Evolutionary conservation across 1,140 invertebrate species (phyloP).

Genomic region (Yoshiicerus persimilis): DNA sequence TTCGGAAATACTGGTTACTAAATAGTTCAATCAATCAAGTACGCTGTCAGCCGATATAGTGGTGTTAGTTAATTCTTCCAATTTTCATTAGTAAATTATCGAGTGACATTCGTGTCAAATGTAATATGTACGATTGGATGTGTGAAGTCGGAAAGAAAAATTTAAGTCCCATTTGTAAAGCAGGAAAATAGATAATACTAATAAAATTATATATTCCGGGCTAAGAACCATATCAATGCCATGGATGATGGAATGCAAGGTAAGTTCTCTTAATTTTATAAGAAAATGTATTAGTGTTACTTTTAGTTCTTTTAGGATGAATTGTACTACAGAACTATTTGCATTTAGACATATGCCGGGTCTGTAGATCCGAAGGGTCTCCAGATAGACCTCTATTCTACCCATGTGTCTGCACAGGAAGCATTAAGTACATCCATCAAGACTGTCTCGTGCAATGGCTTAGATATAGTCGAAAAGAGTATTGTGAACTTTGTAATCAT

Average conservation of each 20-base stretch:
- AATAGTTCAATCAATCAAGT: neutral
- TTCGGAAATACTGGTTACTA: neutral
- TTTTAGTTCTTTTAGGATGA: neutral
- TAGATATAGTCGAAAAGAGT: slow-evolving; percentile 94
- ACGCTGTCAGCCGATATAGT: neutral
- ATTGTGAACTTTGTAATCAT: slow-evolving; percentile 97
- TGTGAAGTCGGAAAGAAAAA: neutral
- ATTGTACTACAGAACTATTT: slow-evolving; percentile 24
- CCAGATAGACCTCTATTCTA: slow-evolving; percentile 87
- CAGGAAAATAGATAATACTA: neutral
- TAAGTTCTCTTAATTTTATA: neutral
- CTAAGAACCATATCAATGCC: neutral
- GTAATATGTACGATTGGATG: neutral
- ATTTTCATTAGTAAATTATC: neutral
- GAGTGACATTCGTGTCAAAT: neutral
- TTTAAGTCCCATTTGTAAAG: neutral
- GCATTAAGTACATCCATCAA: slow-evolving; percentile 97
- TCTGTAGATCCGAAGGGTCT: slow-evolving; percentile 91
- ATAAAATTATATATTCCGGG: neutral
- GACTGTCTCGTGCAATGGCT: slow-evolving; percentile 69
- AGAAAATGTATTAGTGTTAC: too few species aligned
- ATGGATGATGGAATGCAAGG: slow-evolving; percentile 44
- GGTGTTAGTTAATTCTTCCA: neutral
- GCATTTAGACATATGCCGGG: slow-evolving; percentile 90
- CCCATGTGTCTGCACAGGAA: slow-evolving; percentile 98